Evolutionary conservation across 2,797 vertebrate species (phyloP).

Genomic region (Takifugu ocellatus): DNA sequence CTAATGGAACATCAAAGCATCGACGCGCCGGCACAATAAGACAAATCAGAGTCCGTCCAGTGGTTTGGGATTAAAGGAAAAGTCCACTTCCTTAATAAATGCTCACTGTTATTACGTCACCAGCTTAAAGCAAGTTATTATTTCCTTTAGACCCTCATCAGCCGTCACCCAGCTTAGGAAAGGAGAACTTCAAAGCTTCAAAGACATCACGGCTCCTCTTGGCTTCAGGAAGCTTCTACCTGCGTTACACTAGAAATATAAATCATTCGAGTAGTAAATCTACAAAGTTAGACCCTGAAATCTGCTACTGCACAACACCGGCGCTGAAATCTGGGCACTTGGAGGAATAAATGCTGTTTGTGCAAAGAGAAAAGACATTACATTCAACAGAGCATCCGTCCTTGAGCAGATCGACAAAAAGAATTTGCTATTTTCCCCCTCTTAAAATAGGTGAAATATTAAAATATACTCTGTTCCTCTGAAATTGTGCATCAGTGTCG

Average conservation of each 20-base stretch:
- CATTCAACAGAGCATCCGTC: conserved; percentile 48
- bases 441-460: conserved; percentile 23
- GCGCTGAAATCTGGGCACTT: conserved; percentile 42
- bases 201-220: conserved; percentile 46
- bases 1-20: conserved; percentile 24
- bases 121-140: conserved; percentile 13
- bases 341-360: conserved; percentile 51
- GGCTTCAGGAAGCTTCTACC: conserved; percentile 20
- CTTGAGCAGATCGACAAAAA: conserved; percentile 5
- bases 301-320: conserved; percentile 39
- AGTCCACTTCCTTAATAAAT: conserved; percentile 20
- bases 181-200: conserved; percentile 40
- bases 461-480: conserved; percentile 1
- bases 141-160: no score
- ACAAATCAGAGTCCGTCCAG: conserved; percentile 42
- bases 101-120: conserved; percentile 15
- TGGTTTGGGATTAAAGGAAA: conserved; percentile 25
- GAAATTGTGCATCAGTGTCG: conserved; percentile 31
- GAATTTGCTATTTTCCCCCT: conserved; percentile 46
- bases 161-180: conserved; percentile 4
- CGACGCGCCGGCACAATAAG: conserved; percentile 10
- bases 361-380: conserved; percentile 47
- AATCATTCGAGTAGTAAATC: conserved; percentile 29
- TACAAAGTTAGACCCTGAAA: conserved; percentile 52
- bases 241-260: conserved; percentile 34